Conservation (phyloP, 2,797 vertebrate genomes). For the Bradypodion ventrale region DNA sequence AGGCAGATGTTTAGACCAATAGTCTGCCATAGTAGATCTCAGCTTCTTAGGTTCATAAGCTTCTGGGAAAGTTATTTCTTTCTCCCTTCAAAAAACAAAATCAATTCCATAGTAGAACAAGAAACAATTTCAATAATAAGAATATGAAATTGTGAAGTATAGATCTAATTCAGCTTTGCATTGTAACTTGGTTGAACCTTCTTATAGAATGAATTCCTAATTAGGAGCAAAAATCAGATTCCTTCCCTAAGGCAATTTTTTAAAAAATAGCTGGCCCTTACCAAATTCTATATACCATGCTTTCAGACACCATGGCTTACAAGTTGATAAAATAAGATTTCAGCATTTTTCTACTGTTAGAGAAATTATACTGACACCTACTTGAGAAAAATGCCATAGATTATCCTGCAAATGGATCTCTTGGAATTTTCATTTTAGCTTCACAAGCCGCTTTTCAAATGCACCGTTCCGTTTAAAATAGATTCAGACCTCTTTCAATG, state of each 20-base stretch:
- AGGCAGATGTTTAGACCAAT: too few species aligned
- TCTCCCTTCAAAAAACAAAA: not conserved
- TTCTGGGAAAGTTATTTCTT: not conserved
- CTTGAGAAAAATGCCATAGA: constrained; percentile 5
- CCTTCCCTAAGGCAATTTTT: too few species aligned
- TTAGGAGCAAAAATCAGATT: too few species aligned
- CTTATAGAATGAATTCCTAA: not conserved
- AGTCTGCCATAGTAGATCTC: not conserved
- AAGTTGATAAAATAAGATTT: constrained; percentile 24
- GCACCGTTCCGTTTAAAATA: constrained; percentile 28
- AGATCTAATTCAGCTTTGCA: not conserved
- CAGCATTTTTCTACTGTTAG: constrained; percentile 14
- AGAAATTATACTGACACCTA: constrained; percentile 1
- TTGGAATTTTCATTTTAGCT: constrained; percentile 37
- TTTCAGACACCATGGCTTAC: not conserved
- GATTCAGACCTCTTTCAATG: constrained; percentile 38
- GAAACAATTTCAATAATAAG: not conserved
- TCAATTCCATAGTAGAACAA: not conserved
- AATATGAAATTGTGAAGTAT: not conserved
- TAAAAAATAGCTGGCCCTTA: not conserved
- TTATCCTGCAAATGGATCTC: not conserved
- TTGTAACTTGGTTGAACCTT: not conserved
- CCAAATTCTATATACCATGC: not conserved
- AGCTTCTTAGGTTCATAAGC: not conserved
- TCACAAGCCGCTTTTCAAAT: constrained; percentile 24